Percentiles rank a stretch among this genome's conserved stretches.
Evolutionary conservation across 2,113 vertebrate genomes (phyloP).

Genomic region (Typhlomys cinereus): DNA sequence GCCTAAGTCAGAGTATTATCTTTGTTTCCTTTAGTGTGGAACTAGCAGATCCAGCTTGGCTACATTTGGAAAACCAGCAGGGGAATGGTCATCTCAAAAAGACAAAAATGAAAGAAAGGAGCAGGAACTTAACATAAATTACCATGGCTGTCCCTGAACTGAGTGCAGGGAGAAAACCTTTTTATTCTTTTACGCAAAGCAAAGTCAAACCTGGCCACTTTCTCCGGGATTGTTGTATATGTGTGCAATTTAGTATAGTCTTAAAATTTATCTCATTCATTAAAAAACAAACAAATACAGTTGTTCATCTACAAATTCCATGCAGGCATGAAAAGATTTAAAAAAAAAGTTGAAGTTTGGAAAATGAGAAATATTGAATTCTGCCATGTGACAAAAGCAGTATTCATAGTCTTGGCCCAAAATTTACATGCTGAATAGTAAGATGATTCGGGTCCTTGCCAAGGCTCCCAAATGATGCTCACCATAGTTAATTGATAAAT

Average conservation of each 20-base stretch:
- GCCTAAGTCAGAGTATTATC: conserved; percentile 71
- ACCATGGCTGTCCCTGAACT: conserved; percentile 9
- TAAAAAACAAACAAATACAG: background rate
- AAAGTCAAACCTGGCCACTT: conserved; percentile 60
- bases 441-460: background rate
- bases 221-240: conserved; percentile 8
- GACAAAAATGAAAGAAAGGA: conserved; percentile 35
- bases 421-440: background rate
- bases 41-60: conserved; percentile 18
- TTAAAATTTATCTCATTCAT: background rate
- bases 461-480: background rate
- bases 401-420: conserved; percentile 26
- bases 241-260: conserved; percentile 1
- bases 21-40: conserved; percentile 66
- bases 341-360: conserved; percentile 14
- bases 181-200: background rate
- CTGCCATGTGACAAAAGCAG: background rate
- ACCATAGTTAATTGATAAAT: background rate
- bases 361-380: conserved; percentile 37
- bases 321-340: background rate
- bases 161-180: conserved; percentile 33
- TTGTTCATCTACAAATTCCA: conserved; percentile 10
- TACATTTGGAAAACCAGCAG: conserved; percentile 70
- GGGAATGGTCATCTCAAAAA: conserved; percentile 54
- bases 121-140: conserved; percentile 68